Conservation (phyloP, 53 echinoderm and acorn worm genomes). For the Pentamera pediparva region DNA sequence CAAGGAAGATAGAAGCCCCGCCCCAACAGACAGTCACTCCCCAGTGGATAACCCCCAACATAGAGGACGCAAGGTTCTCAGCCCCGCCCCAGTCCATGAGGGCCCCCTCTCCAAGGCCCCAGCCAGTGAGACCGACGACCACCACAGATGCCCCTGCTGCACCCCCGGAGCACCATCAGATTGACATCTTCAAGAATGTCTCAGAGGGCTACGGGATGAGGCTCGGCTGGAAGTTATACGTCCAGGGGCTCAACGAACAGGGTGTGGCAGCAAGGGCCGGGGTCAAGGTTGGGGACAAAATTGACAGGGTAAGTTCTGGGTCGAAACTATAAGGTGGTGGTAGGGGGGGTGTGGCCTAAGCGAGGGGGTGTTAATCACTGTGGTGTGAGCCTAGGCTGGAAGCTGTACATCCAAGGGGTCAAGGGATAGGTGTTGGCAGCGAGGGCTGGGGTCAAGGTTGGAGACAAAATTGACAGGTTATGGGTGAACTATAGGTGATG, state of each 20-base stretch:
- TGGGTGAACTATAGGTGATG: too few species aligned
- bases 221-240: slow-evolving; percentile 74
- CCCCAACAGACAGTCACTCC: too few species aligned
- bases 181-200: slow-evolving; percentile 53
- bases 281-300: slow-evolving; percentile 65
- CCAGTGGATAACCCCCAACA: too few species aligned
- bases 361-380: too few species aligned
- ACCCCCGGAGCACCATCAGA: slow-evolving; percentile 9
- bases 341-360: too few species aligned
- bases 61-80: slow-evolving; percentile 12
- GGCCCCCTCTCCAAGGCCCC: background rate
- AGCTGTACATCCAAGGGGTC: slow-evolving; percentile 73
- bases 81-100: slow-evolving; percentile 24
- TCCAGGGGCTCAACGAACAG: slow-evolving; percentile 66
- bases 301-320: slow-evolving; percentile 52
- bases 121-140: background rate
- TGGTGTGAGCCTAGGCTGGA: slow-evolving; percentile 82
- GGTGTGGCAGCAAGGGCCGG: slow-evolving; percentile 75
- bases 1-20: slow-evolving; percentile 8
- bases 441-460: slow-evolving; percentile 57
- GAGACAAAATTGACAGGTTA: slow-evolving; percentile 67
- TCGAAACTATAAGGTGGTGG: too few species aligned
- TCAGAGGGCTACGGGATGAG: slow-evolving; percentile 92
- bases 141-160: background rate
- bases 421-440: slow-evolving; percentile 70